Evolutionary conservation across 2,888 invertebrate genomes (phyloP).

Genomic region (Chaetogeoica ovagalla): DNA sequence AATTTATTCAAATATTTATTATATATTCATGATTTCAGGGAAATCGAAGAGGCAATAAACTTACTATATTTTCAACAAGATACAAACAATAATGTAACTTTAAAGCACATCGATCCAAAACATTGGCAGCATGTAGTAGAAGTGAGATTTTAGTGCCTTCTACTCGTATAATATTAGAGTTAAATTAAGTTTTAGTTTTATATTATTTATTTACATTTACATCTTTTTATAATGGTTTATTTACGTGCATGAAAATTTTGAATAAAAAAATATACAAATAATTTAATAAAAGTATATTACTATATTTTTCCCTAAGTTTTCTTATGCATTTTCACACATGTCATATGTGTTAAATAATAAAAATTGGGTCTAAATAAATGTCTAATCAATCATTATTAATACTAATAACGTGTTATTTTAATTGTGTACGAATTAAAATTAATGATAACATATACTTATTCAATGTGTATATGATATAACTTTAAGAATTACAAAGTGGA

Average conservation of each 20-base stretch:
- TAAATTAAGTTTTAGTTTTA: too few relatives aligned
- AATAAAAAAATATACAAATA: too few relatives aligned
- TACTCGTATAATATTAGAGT: too few relatives aligned
- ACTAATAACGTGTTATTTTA: background rate
- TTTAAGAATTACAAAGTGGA: slow-evolving; percentile 19
- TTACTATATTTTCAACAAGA: slow-evolving; percentile 1
- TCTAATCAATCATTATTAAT: too few relatives aligned
- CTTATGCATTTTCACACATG: too few relatives aligned
- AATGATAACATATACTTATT: background rate
- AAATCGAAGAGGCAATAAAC: slow-evolving; percentile 24
- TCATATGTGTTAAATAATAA: too few relatives aligned
- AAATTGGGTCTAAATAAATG: too few relatives aligned
- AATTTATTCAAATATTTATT: background rate
- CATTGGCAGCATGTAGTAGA: slow-evolving; percentile 11
- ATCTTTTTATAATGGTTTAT: too few relatives aligned
- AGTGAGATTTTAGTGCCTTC: background rate
- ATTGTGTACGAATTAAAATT: background rate
- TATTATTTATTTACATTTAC: too few relatives aligned
- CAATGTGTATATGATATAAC: background rate
- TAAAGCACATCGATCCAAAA: slow-evolving; percentile 6
- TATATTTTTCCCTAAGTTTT: too few relatives aligned
- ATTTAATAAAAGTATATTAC: too few relatives aligned
- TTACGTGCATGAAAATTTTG: too few relatives aligned
- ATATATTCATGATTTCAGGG: slow-evolving; percentile 9
- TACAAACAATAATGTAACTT: background rate